These are phyloP conservation scores for Ectropis grisescens DNA, from an alignment of 1,140 invertebrate species.

Conservation along the genomic window DNA sequence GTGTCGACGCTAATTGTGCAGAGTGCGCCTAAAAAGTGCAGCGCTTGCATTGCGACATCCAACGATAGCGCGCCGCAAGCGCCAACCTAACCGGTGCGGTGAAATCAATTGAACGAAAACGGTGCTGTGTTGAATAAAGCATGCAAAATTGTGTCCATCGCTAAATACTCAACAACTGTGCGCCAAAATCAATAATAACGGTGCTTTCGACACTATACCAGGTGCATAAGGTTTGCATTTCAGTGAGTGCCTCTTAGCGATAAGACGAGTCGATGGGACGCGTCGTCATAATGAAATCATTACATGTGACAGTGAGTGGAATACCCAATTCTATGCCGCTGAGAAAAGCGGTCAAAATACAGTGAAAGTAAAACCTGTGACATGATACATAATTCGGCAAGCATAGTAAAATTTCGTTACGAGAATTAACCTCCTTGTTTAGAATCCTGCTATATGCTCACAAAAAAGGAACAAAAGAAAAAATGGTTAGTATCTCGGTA, in stretches of 20 bases:
- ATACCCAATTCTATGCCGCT: constrained; percentile 41
- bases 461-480: constrained; percentile 61
- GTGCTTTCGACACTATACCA: constrained; percentile 75
- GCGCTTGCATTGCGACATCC: constrained; percentile 21
- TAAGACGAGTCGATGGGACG: constrained; percentile 28
- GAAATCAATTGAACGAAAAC: constrained; percentile 62
- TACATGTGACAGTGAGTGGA: constrained; percentile 78
- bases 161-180: constrained; percentile 73
- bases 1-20: constrained; percentile 61
- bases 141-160: constrained; percentile 70
- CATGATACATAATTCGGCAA: constrained; percentile 48
- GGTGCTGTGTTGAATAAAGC: constrained; percentile 67
- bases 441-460: constrained; percentile 68
- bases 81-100: constrained; percentile 57
- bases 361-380: constrained; percentile 33
- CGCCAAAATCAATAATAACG: constrained; percentile 73
- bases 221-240: constrained; percentile 74
- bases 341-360: constrained; percentile 26
- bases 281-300: constrained; percentile 70
- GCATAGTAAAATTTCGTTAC: constrained; percentile 63
- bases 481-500: constrained; percentile 67
- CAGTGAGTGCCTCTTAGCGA: constrained; percentile 71
- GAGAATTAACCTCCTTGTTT: constrained; percentile 61
- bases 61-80: constrained; percentile 28
- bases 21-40: constrained; percentile 62